Evolutionary conservation across 2,113 vertebrate species (phyloP).

Genomic region (Thamnaconus septentrionalis): DNA sequence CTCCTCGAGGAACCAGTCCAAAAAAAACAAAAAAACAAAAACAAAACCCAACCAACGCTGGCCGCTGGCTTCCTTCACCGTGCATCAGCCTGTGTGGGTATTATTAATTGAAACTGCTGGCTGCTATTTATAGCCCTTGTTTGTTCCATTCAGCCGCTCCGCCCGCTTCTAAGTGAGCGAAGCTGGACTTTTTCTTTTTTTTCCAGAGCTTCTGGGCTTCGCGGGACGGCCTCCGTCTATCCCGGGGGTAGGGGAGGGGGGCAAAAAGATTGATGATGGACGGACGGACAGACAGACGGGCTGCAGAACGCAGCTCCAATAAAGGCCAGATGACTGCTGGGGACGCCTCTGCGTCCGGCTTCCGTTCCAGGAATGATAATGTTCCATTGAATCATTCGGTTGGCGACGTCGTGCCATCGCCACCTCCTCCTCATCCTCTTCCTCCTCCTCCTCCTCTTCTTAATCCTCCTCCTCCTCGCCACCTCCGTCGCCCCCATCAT

Average conservation of each 20-base stretch:
- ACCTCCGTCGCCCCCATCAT: constrained; percentile 30
- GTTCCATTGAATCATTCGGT: constrained; percentile 32
- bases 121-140: constrained; percentile 59
- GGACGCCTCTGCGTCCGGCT: neutral
- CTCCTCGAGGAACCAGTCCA: too few relatives aligned
- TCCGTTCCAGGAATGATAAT: constrained; percentile 26
- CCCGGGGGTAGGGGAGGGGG: too few relatives aligned
- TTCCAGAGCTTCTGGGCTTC: too few relatives aligned
- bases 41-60: neutral
- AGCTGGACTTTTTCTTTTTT: neutral
- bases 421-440: constrained; percentile 39
- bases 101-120: constrained; percentile 57
- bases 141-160: constrained; percentile 48
- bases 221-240: too few relatives aligned
- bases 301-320: too few relatives aligned
- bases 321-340: too few relatives aligned
- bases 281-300: too few relatives aligned
- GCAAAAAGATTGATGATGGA: too few relatives aligned
- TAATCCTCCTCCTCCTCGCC: constrained; percentile 45
- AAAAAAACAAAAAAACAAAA: neutral
- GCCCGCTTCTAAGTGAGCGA: neutral
- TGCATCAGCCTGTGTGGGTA: constrained; percentile 23
- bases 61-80: constrained; percentile 25
- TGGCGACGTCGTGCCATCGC: constrained; percentile 20
- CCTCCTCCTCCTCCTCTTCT: constrained; percentile 35